Conservation (phyloP, 2,888 invertebrate species). For the Cantharis lateralis region DNA sequence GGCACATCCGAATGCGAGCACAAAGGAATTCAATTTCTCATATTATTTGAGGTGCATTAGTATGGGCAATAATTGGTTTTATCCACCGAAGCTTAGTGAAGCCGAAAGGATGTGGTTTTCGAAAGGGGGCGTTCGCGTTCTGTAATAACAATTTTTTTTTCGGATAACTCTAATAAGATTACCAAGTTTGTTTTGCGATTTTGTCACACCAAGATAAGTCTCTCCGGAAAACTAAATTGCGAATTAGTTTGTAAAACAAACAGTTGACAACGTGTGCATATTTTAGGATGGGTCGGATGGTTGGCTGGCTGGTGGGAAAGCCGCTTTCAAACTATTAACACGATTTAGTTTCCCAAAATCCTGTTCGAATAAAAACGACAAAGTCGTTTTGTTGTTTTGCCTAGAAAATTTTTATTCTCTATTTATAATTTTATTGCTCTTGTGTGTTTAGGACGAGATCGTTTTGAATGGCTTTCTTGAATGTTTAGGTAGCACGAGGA, state of each 20-base stretch:
- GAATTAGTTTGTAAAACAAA: neutral
- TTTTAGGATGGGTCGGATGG: neutral
- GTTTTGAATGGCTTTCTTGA: neutral
- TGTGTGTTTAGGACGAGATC: neutral
- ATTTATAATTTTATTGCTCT: neutral
- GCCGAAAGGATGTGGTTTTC: neutral
- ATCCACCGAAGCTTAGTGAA: neutral
- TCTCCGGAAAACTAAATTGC: neutral
- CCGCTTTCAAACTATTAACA: neutral
- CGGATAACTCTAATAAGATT: neutral
- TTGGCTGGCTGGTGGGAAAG: neutral
- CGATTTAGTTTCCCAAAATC: neutral
- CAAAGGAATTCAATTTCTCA: neutral
- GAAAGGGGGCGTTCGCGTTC: neutral
- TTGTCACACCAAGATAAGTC: neutral
- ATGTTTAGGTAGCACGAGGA: neutral
- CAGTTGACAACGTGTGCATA: neutral
- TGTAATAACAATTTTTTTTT: neutral
- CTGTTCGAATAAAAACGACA: neutral
- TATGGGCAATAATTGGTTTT: neutral
- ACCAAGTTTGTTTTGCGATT: neutral
- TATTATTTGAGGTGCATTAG: neutral
- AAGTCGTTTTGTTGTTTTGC: neutral
- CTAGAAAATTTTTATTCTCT: neutral
- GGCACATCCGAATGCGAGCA: neutral